Evolutionary conservation across 2,797 vertebrate species (phyloP).

Genomic region (Acomys russatus): DNA sequence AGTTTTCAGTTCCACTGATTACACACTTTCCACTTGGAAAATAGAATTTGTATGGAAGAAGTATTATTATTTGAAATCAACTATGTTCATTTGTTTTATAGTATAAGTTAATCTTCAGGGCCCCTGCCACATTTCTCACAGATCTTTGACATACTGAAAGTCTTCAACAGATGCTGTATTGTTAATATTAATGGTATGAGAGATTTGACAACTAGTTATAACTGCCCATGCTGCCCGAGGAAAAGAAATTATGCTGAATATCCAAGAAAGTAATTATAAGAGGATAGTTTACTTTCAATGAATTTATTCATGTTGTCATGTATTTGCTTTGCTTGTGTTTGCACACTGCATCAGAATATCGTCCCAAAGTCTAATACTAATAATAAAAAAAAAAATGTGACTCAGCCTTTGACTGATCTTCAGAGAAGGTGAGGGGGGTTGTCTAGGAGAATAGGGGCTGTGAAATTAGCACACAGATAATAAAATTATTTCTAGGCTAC

Average conservation of each 20-base stretch:
- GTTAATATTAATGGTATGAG: constrained; percentile 73
- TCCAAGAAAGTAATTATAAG: constrained; percentile 79
- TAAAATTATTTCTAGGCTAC: background rate
- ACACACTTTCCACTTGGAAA: background rate
- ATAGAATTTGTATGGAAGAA: constrained; percentile 25
- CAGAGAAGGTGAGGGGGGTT: constrained; percentile 25
- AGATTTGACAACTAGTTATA: constrained; percentile 62
- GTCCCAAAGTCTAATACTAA: constrained; percentile 67
- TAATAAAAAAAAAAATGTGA: constrained; percentile 57
- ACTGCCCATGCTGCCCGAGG: constrained; percentile 25
- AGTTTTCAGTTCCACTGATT: background rate
- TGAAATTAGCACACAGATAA: constrained; percentile 75
- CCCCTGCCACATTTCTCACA: constrained; percentile 5
- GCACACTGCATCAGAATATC: constrained; percentile 58
- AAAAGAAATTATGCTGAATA: constrained; percentile 68
- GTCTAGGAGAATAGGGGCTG: background rate
- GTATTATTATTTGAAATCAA: constrained; percentile 51
- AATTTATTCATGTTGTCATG: constrained; percentile 80
- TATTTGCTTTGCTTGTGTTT: constrained; percentile 80
- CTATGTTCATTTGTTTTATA: constrained; percentile 57
- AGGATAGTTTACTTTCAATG: constrained; percentile 77
- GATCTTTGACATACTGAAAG: constrained; percentile 15
- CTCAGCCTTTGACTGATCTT: constrained; percentile 52
- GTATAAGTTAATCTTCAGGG: background rate
- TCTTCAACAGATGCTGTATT: constrained; percentile 61